Conservation (phyloP, 2,113 vertebrate species). For the Pangasianodon hypophthalmus region DNA sequence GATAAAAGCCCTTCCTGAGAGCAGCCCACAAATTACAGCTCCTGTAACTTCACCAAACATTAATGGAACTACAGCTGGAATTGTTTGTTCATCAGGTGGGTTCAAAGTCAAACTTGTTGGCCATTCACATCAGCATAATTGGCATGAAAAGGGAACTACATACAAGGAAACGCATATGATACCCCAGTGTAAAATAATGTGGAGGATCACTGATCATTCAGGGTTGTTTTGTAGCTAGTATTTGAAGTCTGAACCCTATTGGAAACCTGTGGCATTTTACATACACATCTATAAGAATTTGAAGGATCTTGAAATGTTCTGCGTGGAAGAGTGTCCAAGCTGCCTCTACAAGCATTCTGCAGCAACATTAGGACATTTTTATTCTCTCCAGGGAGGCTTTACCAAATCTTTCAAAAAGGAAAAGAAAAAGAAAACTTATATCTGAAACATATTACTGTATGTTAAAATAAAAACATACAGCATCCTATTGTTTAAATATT, state of each 20-base stretch:
- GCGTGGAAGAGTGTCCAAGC: neutral
- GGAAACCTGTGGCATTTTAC: neutral
- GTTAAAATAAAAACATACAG: too few species aligned
- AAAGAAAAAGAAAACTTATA: too few species aligned
- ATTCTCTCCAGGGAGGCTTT: neutral
- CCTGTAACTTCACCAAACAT: neutral
- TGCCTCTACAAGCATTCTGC: neutral
- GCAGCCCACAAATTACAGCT: neutral
- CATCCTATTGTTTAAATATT: too few species aligned
- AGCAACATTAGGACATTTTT: neutral
- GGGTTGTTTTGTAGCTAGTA: neutral
- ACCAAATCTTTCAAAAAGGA: too few species aligned
- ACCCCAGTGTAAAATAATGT: neutral
- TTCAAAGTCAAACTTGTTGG: too few species aligned
- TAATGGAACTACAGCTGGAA: neutral
- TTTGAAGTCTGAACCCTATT: neutral
- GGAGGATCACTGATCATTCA: neutral
- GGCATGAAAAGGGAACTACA: neutral
- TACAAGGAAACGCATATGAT: neutral
- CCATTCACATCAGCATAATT: too few species aligned
- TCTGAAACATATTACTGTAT: too few species aligned
- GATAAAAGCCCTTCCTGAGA: neutral
- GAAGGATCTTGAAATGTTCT: neutral
- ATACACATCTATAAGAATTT: neutral
- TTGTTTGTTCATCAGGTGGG: too few species aligned